Conservation (phyloP, 2,797 vertebrate genomes). For the Sciurus carolinensis region DNA sequence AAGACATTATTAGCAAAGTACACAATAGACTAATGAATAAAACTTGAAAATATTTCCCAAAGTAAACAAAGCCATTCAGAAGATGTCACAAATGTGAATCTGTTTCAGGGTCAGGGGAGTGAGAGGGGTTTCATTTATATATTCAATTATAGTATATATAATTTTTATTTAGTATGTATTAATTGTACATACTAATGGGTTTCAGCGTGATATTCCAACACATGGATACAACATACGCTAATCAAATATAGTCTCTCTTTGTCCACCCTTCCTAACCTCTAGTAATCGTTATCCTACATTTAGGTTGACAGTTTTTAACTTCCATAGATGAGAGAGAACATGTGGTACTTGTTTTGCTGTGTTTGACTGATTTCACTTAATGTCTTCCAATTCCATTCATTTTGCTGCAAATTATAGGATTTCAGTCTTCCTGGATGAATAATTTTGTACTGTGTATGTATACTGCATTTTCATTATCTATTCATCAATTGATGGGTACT, state of each 20-base stretch:
- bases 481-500: no score
- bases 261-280: background rate
- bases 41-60: no score
- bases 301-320: no score
- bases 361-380: background rate
- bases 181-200: no score
- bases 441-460: no score
- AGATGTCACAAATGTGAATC: background rate
- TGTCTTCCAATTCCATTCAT: background rate
- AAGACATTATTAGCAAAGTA: no score
- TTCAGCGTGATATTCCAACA: no score
- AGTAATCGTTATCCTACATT: no score
- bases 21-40: no score
- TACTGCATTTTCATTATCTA: no score
- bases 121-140: background rate
- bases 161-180: background rate
- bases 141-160: background rate
- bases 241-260: background rate
- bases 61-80: background rate
- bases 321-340: no score
- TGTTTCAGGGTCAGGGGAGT: background rate
- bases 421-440: background rate
- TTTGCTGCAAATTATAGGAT: background rate
- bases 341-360: no score
- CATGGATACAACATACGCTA: background rate